Evolutionary conservation across 2,888 invertebrate species (phyloP), one percentile per base, ranked within the genome.

Genomic region (Diaphora mendica): DNA sequence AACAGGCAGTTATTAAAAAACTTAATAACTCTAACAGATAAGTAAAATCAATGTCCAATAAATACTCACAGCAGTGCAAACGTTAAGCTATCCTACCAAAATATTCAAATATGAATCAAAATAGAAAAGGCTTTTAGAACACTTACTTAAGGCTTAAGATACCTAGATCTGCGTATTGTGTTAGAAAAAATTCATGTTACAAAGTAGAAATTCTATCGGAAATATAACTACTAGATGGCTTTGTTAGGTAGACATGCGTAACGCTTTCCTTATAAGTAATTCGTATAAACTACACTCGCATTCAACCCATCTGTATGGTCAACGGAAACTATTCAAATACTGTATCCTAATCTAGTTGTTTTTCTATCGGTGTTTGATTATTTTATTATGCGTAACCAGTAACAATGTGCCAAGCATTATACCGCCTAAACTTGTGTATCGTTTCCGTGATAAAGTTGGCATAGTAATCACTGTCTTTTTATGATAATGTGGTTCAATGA

Each of bases 261-360:
- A 73, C 51, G 70, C 66, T 42, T 75, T 71, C 82, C 82, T 72
- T 78, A 76, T 82, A 42, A 72, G 77, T 59, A 79, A 66, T 48
- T 39, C 20, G 48, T 67, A 20, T 70, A 59, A 64, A 13, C 23
- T 11, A 64, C 70, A 74, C 44, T 59, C 62, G 48, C 51, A 64
- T 74, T 68, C 62, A 68, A 65, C 44, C 20, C 20, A 20, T 70
- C 39, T 8, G 30, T 83, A 79, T 78, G 84, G 82, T 30, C 72
- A 83, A 75, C 74, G 82, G 83, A 82, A 82, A 77, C 73, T 69
- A 82, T 83, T 82, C 67, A 70, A 76, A 64, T 59, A 73, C 70
- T 71, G 65, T 59, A 77, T 68, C 7, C n/a, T n/a, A n/a, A 15
- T 42, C 44, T 23, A 70, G 26, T 26, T 51, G 64, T 33, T 70